phyloP scores from a whole-genome alignment of 2,888 invertebrate species.

The Drosophila recens region DNA sequence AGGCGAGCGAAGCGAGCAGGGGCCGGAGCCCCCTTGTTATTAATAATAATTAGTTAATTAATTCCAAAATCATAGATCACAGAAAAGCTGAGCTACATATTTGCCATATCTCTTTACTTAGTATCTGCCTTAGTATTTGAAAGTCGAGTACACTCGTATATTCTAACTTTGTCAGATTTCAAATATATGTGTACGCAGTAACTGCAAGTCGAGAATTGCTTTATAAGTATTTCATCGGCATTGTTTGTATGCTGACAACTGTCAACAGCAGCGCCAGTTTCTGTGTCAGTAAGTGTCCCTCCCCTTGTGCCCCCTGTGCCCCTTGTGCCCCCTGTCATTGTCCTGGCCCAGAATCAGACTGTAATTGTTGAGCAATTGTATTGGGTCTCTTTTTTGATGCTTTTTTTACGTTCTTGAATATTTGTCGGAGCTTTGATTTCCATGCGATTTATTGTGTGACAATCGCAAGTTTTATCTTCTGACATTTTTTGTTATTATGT shows the following conservation, averaged over 20 bases:
- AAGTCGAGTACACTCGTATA: too few relatives aligned
- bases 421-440: slow-evolving; percentile 51
- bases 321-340: neutral
- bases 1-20: too few relatives aligned
- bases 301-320: neutral
- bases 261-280: slow-evolving; percentile 48
- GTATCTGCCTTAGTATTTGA: too few relatives aligned
- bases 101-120: too few relatives aligned
- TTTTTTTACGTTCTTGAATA: slow-evolving; percentile 25
- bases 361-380: slow-evolving; percentile 62
- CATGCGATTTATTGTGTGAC: slow-evolving; percentile 67
- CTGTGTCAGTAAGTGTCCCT: slow-evolving; percentile 43
- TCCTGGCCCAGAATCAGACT: slow-evolving; percentile 1
- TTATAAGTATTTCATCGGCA: too few relatives aligned
- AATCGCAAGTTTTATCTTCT: slow-evolving; percentile 67
- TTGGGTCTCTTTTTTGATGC: slow-evolving; percentile 18
- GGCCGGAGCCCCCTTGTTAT: too few relatives aligned
- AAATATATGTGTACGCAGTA: neutral
- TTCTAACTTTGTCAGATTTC: neutral
- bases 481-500: slow-evolving; percentile 55
- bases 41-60: neutral
- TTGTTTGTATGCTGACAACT: slow-evolving; percentile 42
- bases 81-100: too few relatives aligned
- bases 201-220: neutral
- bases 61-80: too few relatives aligned